A percentile compares a stretch with the other conserved stretches of the same genome.
Evolutionary conservation across 2,888 invertebrate species (phyloP).

Genomic region (Strigamia transsilvanica): DNA sequence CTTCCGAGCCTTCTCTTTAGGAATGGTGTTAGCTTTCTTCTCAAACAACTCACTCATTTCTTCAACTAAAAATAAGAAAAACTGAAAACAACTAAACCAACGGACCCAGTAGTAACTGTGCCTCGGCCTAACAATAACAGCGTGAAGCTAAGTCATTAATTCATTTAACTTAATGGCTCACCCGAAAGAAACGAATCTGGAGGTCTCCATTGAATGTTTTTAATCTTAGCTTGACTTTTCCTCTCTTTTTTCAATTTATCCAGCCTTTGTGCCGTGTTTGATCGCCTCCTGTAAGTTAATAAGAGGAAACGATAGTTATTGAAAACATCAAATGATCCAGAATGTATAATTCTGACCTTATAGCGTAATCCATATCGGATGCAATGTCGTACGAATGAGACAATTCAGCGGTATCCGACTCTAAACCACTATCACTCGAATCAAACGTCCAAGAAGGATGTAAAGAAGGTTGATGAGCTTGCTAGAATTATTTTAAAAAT

Average conservation of each 20-base stretch:
- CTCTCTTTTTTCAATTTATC: constrained; percentile 89
- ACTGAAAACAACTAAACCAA: no score
- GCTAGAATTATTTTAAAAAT: neutral
- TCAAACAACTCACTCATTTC: constrained; percentile 59
- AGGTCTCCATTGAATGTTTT: constrained; percentile 60
- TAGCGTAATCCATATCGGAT: constrained; percentile 66
- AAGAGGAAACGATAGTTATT: neutral
- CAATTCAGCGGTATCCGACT: constrained; percentile 65
- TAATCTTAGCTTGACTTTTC: constrained; percentile 68
- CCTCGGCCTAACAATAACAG: no score
- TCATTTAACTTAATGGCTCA: neutral
- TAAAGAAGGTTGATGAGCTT: constrained; percentile 15
- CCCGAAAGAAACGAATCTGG: neutral
- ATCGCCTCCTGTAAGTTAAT: constrained; percentile 69
- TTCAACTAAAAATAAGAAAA: constrained; percentile 54
- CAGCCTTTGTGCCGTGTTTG: constrained; percentile 86
- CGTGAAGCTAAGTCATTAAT: no score
- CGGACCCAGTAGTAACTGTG: no score
- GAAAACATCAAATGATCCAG: neutral
- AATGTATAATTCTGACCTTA: constrained; percentile 12
- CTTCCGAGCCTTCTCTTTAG: constrained; percentile 67
- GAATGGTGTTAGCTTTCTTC: constrained; percentile 68
- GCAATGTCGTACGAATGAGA: constrained; percentile 82
- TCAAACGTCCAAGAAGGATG: constrained; percentile 50
- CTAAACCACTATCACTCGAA: constrained; percentile 59